These are phyloP conservation scores for Parochlus steinenii DNA, from an alignment of 2,888 invertebrate genomes.

Conservation along the genomic window DNA sequence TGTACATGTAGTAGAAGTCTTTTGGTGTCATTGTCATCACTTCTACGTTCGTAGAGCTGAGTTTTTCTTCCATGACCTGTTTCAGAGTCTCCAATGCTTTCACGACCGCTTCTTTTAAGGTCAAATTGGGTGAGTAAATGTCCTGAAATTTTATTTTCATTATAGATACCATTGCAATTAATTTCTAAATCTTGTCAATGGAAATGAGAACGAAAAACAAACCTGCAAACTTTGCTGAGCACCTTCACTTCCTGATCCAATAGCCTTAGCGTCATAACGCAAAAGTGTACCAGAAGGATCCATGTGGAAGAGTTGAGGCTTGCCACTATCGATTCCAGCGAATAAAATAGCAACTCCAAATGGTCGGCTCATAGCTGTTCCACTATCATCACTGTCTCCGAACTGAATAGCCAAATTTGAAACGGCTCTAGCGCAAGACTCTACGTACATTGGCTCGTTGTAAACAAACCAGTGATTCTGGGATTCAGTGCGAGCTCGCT, in stretches of 20 bases:
- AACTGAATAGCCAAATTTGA: conserved; percentile 98
- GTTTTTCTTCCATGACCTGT: conserved; percentile 99
- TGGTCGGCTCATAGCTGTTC: conserved; percentile 87
- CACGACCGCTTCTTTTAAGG: conserved; percentile 81
- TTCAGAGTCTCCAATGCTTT: conserved; percentile 85
- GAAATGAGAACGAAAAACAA: conserved; percentile 5
- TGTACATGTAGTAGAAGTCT: conserved; percentile 74
- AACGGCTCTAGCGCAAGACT: conserved; percentile 96
- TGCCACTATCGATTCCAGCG: conserved; percentile 80
- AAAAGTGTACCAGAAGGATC: conserved; percentile 98
- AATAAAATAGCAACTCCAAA: conserved; percentile 98
- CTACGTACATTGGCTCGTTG: conserved; percentile 90
- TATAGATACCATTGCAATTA: no score
- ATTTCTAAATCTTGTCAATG: not conserved
- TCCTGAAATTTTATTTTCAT: conserved; percentile 36
- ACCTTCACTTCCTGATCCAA: conserved; percentile 97
- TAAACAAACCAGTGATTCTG: conserved; percentile 98
- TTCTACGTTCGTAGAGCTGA: conserved; percentile 93
- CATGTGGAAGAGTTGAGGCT: conserved; percentile 93
- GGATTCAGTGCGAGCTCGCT: conserved; percentile 89
- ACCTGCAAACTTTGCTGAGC: conserved; percentile 82
- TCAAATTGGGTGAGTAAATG: conserved; percentile 71
- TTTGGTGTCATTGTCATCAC: conserved; percentile 83
- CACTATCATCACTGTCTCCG: conserved; percentile 95
- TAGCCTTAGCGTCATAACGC: conserved; percentile 96